Evolutionary conservation across 2,113 vertebrate species (phyloP).

Genomic region (Platycercus adscitus): DNA sequence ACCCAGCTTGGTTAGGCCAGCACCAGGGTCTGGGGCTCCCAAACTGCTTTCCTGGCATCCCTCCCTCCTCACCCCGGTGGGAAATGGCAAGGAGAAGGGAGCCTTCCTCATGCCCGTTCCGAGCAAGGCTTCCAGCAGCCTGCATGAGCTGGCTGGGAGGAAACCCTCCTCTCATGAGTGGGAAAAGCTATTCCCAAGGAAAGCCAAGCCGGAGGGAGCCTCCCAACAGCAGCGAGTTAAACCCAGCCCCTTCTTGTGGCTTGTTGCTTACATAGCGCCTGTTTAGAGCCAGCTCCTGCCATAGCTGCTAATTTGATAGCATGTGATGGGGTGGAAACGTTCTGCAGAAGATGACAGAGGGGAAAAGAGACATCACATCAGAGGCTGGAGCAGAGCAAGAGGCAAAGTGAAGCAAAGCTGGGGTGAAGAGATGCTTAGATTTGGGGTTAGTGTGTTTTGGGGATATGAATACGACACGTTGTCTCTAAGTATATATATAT

Average conservation of each 20-base stretch:
- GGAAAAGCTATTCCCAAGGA: neutral
- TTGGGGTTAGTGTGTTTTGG: neutral
- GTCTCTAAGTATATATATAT: neutral
- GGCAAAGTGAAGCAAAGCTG: fast-evolving
- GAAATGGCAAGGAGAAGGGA: neutral
- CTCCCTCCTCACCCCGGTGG: neutral
- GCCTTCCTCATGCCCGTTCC: neutral
- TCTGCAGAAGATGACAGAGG: neutral
- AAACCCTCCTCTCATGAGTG: neutral
- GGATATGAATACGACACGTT: neutral
- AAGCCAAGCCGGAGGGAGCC: neutral
- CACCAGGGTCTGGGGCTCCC: neutral
- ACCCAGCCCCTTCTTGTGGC: neutral
- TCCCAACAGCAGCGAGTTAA: neutral
- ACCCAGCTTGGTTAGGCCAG: neutral
- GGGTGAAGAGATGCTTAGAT: fast-evolving
- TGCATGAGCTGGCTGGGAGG: neutral
- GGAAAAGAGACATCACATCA: neutral
- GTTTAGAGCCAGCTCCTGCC: neutral
- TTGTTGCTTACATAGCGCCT: neutral
- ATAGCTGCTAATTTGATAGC: neutral
- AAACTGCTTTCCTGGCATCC: neutral
- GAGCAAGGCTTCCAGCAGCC: neutral
- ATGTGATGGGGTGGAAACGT: neutral
- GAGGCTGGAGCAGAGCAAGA: neutral